These are phyloP conservation scores for Drosophila kepulauana DNA, from an alignment of 1,140 invertebrate genomes.

Conservation along the genomic window DNA sequence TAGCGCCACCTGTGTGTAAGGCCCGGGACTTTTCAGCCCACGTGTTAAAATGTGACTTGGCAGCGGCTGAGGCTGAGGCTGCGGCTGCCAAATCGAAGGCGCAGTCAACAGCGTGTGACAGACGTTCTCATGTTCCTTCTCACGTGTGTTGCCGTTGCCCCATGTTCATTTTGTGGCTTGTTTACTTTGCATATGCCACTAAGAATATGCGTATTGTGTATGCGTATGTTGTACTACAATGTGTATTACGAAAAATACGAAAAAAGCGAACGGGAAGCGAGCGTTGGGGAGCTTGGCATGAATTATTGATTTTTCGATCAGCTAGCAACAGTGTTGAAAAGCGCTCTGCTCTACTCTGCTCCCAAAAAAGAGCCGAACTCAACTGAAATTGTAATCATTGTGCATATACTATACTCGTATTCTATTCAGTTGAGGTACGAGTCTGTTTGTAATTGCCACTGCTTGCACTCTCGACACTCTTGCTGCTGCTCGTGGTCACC, in stretches of 20 bases:
- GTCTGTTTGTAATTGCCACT: slow-evolving; percentile 28
- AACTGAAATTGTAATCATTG: slow-evolving; percentile 21
- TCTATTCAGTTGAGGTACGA: not conserved
- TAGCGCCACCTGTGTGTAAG: too few relatives aligned
- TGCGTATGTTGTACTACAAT: slow-evolving; percentile 40
- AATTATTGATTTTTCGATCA: slow-evolving; percentile 83
- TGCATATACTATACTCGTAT: slow-evolving; percentile 4
- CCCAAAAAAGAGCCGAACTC: slow-evolving; percentile 15
- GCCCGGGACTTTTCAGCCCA: too few relatives aligned
- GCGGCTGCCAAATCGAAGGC: slow-evolving; percentile 1
- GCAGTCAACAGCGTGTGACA: not conserved
- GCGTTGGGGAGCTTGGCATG: slow-evolving; percentile 39
- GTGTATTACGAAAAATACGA: slow-evolving; percentile 25
- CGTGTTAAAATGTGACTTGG: not conserved
- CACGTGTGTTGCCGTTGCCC: slow-evolving; percentile 23
- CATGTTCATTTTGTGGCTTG: slow-evolving; percentile 79
- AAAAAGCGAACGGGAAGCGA: not conserved
- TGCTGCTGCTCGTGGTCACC: not conserved
- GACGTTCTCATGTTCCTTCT: slow-evolving; percentile 6
- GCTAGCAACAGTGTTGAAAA: slow-evolving; percentile 34
- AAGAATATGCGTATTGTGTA: slow-evolving; percentile 64
- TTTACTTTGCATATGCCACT: slow-evolving; percentile 75
- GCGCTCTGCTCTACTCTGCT: not conserved
- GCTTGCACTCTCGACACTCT: not conserved
- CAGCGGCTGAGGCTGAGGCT: not conserved